These are phyloP conservation scores for Lepidiolamprologus cunningtoni DNA, from an alignment of 2,113 vertebrate species.

Conservation along the genomic window DNA sequence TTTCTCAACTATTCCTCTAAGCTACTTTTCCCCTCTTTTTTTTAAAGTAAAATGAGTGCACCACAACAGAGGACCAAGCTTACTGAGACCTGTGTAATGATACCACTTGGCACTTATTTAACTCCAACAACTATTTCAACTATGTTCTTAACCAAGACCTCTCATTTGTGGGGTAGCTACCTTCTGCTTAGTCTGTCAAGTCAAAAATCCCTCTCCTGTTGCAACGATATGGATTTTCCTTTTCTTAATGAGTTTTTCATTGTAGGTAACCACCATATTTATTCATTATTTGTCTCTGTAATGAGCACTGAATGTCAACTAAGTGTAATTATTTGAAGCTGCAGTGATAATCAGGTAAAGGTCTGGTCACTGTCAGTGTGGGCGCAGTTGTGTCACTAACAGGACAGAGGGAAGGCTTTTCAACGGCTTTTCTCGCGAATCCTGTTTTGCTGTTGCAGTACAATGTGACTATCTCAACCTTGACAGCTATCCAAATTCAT, in stretches of 20 bases:
- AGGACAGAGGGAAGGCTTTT: constrained; percentile 45
- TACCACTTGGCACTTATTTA: background rate
- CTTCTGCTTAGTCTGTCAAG: background rate
- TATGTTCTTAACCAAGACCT: background rate
- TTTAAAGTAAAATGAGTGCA: background rate
- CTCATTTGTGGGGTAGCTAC: background rate
- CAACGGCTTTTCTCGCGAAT: background rate
- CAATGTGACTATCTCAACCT: constrained; percentile 58
- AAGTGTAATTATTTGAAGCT: constrained; percentile 29
- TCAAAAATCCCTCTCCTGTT: background rate
- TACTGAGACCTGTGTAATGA: background rate
- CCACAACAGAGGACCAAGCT: background rate
- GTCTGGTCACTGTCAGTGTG: background rate
- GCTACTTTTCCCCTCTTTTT: background rate
- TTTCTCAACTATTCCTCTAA: background rate
- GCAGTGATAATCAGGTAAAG: constrained; percentile 14
- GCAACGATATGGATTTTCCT: background rate
- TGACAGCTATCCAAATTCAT: constrained; percentile 67
- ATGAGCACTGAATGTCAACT: constrained; percentile 12
- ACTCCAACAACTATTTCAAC: background rate
- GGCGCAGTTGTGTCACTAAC: background rate
- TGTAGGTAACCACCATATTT: background rate
- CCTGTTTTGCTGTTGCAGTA: constrained; percentile 46
- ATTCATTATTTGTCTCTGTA: background rate
- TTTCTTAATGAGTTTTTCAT: background rate